These are phyloP conservation scores for Tenthredo notha DNA, from an alignment of 2,888 invertebrate species.

Conservation along the genomic window DNA sequence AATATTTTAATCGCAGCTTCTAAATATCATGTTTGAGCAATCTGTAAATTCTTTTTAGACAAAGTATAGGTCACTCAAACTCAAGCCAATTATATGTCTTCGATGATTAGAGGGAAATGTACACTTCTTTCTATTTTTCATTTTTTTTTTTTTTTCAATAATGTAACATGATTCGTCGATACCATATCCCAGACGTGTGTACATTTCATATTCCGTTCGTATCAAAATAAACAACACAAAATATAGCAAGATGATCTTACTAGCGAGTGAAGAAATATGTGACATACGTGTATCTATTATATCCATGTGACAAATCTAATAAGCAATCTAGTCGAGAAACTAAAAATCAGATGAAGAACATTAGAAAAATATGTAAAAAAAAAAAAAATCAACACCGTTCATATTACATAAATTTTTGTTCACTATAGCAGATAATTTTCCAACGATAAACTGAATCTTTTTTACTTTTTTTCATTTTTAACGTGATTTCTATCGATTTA, in stretches of 20 bases:
- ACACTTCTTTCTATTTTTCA: background rate
- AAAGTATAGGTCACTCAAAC: background rate
- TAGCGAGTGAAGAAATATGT: background rate
- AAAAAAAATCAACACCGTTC: background rate
- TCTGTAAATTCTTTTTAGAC: background rate
- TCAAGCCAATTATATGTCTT: background rate
- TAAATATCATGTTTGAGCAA: background rate
- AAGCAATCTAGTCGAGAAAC: background rate
- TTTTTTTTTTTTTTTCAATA: background rate
- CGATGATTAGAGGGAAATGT: background rate
- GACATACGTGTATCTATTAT: background rate
- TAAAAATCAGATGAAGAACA: background rate
- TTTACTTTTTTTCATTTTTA: background rate
- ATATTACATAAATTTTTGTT: background rate
- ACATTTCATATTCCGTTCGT: conserved; percentile 25
- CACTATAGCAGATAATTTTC: too few species aligned
- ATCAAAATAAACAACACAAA: conserved; percentile 34
- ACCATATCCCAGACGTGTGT: conserved; percentile 1
- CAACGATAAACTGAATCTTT: background rate
- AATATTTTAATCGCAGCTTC: background rate
- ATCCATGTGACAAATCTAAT: background rate
- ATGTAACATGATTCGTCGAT: conserved; percentile 31
- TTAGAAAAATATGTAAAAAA: background rate
- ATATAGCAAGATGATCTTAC: conserved; percentile 19
- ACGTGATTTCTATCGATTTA: background rate